These are phyloP conservation scores for Apus apus DNA, from an alignment of 2,113 vertebrate genomes.

Conservation along the genomic window DNA sequence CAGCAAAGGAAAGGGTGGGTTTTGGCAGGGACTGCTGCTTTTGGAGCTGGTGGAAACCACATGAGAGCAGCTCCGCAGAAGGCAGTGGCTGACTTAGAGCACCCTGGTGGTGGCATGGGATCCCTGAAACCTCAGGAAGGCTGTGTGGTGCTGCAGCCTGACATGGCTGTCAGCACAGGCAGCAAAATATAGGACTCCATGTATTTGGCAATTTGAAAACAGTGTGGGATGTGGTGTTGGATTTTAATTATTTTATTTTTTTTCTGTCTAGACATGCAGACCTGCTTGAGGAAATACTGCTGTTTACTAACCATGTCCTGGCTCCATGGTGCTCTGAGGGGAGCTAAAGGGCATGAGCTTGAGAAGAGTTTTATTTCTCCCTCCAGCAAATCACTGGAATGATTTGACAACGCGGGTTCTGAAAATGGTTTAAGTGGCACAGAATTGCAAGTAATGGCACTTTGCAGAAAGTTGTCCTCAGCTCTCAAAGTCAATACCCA, in stretches of 20 bases:
- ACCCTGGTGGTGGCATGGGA: background rate
- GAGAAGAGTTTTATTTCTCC: background rate
- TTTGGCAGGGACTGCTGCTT: background rate
- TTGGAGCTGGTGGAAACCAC: background rate
- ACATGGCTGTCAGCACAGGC: background rate
- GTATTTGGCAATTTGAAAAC: background rate
- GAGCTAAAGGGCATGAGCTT: background rate
- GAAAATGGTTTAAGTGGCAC: background rate
- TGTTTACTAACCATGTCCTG: background rate
- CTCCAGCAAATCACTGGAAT: background rate
- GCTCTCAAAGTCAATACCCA: background rate
- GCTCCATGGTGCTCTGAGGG: background rate
- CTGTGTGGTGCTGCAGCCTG: background rate
- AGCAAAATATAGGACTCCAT: background rate
- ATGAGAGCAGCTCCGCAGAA: background rate
- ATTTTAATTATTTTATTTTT: background rate
- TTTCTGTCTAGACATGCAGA: background rate
- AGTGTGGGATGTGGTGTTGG: background rate
- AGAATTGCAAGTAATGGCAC: background rate
- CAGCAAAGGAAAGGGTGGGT: background rate
- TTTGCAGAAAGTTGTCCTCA: background rate
- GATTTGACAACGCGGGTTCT: accelerated
- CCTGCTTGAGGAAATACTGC: background rate
- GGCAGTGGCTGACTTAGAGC: background rate
- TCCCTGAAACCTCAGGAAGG: background rate